Evolutionary conservation across 2,888 invertebrate species (phyloP), one percentile per base, ranked within the genome.

Genomic region (Listrodromus nycthemerus): DNA sequence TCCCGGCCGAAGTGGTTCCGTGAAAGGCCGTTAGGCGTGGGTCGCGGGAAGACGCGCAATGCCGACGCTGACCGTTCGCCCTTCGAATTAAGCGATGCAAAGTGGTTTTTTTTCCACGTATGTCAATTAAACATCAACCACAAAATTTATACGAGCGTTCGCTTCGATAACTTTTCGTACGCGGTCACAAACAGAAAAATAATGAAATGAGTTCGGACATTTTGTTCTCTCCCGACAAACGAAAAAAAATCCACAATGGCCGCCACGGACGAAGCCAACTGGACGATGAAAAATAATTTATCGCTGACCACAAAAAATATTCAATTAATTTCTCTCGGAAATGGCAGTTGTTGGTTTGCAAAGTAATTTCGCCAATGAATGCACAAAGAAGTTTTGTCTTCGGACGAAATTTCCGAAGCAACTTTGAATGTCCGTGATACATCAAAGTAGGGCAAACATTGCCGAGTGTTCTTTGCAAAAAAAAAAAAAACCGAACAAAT

Each of bases 11-110:
- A 76, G 75, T 77, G 70, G 77, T 76, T 76, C 71, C 70, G 63
- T 67, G 69, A 74, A 71, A 80, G 81, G 77, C 37, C 16, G 45
- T 27, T 45, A 50, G 52, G 82, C 86, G 87, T 87, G 83, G 87
- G 86, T 73, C 71, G 84, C 65, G 52, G 37, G 77, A 66, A 70
- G 80, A 71, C 84, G 86, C 84, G 74, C 79, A 74, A 63, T 78
- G 75, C 78, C 65, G 66, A 58, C 74, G 66, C 66, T 74, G 70
- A 75, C 67, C 63, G 70, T 67, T 45, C 63, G 82, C 69, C 81
- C 81, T 81, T 84, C 78, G 65, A 81, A 78, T 74, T 74, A 52
- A 81, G 41, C 70, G 33, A 27, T 66, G 80, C 74, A 76, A 73
- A 74, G 71, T 79, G 82, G 73, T 75, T 77, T 41, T 37, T 66